Evolutionary conservation across 2,888 invertebrate species (phyloP).

Genomic region (Cynaeus angustus): DNA sequence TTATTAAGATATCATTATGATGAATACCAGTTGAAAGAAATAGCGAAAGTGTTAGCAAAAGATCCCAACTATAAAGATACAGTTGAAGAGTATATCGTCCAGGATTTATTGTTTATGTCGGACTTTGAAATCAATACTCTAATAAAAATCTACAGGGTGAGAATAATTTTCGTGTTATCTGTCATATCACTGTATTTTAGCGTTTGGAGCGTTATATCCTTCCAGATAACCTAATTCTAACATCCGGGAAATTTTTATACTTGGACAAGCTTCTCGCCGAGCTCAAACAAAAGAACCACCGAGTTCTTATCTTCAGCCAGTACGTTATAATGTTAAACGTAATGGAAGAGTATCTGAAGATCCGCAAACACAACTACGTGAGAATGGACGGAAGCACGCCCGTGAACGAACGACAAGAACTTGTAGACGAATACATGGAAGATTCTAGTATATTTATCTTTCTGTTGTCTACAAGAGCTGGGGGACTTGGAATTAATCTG

Average conservation of each 20-base stretch:
- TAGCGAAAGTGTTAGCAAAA: slow-evolving; percentile 81
- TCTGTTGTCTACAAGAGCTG: slow-evolving; percentile 93
- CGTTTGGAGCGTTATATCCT: slow-evolving; percentile 68
- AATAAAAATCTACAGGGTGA: slow-evolving; percentile 79
- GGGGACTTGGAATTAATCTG: slow-evolving; percentile 96
- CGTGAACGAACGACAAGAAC: slow-evolving; percentile 87
- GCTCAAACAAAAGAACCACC: slow-evolving; percentile 82
- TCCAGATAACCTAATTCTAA: slow-evolving; percentile 81
- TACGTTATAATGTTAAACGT: slow-evolving; percentile 97
- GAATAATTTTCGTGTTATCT: slow-evolving; percentile 36
- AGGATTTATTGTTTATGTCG: slow-evolving; percentile 90
- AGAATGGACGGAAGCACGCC: slow-evolving; percentile 94
- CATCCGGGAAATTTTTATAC: slow-evolving; percentile 90
- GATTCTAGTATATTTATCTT: slow-evolving; percentile 90
- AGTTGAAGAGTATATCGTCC: slow-evolving; percentile 85
- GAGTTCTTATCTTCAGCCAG: slow-evolving; percentile 96
- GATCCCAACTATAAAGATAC: slow-evolving; percentile 84
- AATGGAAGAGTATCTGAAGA: slow-evolving; percentile 89
- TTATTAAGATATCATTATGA: slow-evolving; percentile 85
- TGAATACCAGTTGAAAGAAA: slow-evolving; percentile 76
- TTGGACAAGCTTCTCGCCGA: slow-evolving; percentile 85
- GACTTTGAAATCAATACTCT: slow-evolving; percentile 94
- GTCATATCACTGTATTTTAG: not conserved
- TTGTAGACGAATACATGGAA: slow-evolving; percentile 91
- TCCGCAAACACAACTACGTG: slow-evolving; percentile 82